A percentile compares a stretch with the other conserved stretches of the same genome.
phyloP scores from a whole-genome alignment of 2,888 invertebrate genomes.

The Diarsia dahlii region DNA sequence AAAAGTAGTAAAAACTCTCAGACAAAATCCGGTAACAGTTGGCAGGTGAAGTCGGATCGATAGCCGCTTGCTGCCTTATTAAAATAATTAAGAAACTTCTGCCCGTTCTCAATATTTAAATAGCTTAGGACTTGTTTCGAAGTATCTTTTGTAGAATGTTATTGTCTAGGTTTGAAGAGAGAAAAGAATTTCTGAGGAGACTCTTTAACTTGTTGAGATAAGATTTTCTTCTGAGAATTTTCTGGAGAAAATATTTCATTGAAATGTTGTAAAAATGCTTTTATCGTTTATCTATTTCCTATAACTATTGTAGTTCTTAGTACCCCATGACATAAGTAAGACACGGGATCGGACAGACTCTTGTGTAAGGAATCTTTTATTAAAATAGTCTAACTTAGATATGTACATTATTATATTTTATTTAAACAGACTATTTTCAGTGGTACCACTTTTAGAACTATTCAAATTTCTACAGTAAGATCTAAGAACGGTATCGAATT shows the following conservation, averaged over 20 bases:
- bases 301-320: not conserved
- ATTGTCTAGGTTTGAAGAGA: slow-evolving; percentile 8
- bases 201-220: not conserved
- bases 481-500: not conserved
- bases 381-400: not conserved
- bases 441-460: not conserved
- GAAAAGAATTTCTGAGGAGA: slow-evolving; percentile 22
- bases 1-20: slow-evolving; percentile 86
- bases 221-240: not conserved
- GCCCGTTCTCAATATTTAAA: slow-evolving; percentile 65
- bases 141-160: slow-evolving; percentile 41
- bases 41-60: slow-evolving; percentile 82
- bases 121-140: slow-evolving; percentile 57
- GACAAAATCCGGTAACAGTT: slow-evolving; percentile 83
- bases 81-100: slow-evolving; percentile 78
- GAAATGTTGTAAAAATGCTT: not conserved
- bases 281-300: not conserved
- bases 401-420: not conserved
- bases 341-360: not conserved
- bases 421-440: not conserved
- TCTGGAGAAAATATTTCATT: not conserved
- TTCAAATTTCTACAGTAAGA: not conserved
- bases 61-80: slow-evolving; percentile 72
- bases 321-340: not conserved
- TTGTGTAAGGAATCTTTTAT: not conserved